Base-by-base conservation (phyloP, 2,113 vertebrate species). In the Mesitornis unicolor region DNA sequence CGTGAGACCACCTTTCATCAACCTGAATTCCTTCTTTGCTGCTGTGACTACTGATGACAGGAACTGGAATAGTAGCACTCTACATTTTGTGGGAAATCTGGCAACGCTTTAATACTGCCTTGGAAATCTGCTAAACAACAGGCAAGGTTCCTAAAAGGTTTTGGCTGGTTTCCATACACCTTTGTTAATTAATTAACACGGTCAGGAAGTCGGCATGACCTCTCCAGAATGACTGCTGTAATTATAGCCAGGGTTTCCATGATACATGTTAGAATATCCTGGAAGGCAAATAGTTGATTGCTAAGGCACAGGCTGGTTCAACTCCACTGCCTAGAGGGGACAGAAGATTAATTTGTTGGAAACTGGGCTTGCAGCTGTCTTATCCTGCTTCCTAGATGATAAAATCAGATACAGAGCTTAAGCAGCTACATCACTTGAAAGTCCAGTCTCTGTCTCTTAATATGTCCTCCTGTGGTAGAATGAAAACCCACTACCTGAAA, bases 141-240 rank as follows among this genome's bases (percentile, higher is more conserved):
- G 63, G n/a, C 50, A 92, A 38, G 7, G 35, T 24, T 86, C 68
- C 87, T 81, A 81, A 86, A 84, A 17, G 14, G 42, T 61, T 90
- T 89, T 89, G 87, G 63, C 42, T 74, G 21, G 28, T 81, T 74
- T 57, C 71, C 25, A 22, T 63, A 74, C 22, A 81, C 31, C 47
- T 91, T 92, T 89, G 68, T 93, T 77, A 94, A 95, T 75, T 85
- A 93, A 95, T 88, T 92, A 87, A 45, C 16, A 31, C 10, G 29
- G 54, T 80, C 80, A 78, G 70, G 53, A 96, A 92, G 56, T 38
- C 84, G 89, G 68, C 45, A 86, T 26, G 80, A 74, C 38, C 33
- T 69, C 73, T 87, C 50, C 42, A 78, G 80, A 92, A 86, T 7
- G 50, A 86, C 76, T 89, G 21, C 26, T 61, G 50, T 65, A 89